These are phyloP conservation scores for Rhadina sibilatrix DNA, from an alignment of 2,113 vertebrate genomes.

Conservation along the genomic window DNA sequence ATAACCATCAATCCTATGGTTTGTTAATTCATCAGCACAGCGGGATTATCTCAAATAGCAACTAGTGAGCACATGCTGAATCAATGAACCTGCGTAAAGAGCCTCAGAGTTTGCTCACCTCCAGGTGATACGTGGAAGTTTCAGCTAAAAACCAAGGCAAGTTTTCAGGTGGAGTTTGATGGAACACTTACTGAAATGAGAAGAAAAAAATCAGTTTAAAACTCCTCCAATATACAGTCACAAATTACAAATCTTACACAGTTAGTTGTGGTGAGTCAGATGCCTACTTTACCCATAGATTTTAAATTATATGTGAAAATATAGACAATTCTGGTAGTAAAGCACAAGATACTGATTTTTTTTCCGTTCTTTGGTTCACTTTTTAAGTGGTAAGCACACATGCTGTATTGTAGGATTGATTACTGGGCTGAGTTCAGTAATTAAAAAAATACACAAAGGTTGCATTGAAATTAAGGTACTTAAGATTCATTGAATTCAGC, in stretches of 20 bases:
- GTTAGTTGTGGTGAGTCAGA: background rate
- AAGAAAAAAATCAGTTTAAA: background rate
- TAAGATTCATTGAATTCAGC: background rate
- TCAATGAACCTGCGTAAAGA: background rate
- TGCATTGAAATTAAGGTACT: conserved; percentile 3
- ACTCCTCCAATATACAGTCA: background rate
- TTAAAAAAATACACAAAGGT: background rate
- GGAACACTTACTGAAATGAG: background rate
- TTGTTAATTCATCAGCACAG: conserved; percentile 28
- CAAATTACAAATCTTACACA: background rate
- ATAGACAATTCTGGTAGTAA: background rate
- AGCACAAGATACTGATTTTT: background rate
- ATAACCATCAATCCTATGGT: background rate
- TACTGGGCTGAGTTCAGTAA: background rate
- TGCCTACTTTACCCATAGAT: background rate
- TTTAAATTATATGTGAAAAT: background rate
- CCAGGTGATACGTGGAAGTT: background rate
- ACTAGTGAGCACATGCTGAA: background rate
- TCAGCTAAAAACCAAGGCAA: background rate
- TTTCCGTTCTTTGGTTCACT: background rate
- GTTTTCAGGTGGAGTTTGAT: background rate
- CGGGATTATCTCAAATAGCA: background rate
- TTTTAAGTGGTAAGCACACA: background rate
- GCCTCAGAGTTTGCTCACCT: background rate
- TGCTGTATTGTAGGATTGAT: background rate